Conservation (phyloP, 2,797 vertebrate genomes). For the Bryconaethiops microstoma region DNA sequence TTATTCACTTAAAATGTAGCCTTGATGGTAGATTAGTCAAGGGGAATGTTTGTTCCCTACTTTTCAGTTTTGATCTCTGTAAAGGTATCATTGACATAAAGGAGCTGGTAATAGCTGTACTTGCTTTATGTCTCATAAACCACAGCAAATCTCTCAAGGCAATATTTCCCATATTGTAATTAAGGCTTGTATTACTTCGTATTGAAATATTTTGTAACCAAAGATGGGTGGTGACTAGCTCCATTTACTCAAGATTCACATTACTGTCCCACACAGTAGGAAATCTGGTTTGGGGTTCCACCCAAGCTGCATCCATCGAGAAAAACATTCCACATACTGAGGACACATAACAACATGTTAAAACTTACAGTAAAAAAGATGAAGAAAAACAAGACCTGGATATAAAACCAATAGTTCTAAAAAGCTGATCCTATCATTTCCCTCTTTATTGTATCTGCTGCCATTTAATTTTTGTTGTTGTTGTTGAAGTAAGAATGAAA, state of each 20-base stretch:
- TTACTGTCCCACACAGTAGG: too few species aligned
- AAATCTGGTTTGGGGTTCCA: too few species aligned
- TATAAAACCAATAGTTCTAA: too few species aligned
- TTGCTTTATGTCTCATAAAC: neutral
- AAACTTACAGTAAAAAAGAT: too few species aligned
- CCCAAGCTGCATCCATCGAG: too few species aligned
- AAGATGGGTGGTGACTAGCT: neutral
- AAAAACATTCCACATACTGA: too few species aligned
- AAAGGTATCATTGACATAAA: conserved; percentile 17
- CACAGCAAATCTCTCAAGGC: neutral
- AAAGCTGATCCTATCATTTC: too few species aligned
- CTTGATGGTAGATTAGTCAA: neutral
- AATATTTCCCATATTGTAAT: neutral
- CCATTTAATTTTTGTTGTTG: too few species aligned
- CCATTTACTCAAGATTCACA: neutral
- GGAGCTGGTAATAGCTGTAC: neutral
- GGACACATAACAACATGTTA: too few species aligned
- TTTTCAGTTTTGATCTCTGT: neutral
- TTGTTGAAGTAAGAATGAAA: too few species aligned
- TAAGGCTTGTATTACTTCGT: neutral
- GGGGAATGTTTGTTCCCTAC: neutral
- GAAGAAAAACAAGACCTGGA: too few species aligned
- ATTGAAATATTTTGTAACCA: neutral
- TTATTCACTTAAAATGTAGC: neutral
- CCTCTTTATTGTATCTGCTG: too few species aligned